These are phyloP conservation scores for Plebejus melissa DNA, from an alignment of 2,888 invertebrate species.

Conservation along the genomic window DNA sequence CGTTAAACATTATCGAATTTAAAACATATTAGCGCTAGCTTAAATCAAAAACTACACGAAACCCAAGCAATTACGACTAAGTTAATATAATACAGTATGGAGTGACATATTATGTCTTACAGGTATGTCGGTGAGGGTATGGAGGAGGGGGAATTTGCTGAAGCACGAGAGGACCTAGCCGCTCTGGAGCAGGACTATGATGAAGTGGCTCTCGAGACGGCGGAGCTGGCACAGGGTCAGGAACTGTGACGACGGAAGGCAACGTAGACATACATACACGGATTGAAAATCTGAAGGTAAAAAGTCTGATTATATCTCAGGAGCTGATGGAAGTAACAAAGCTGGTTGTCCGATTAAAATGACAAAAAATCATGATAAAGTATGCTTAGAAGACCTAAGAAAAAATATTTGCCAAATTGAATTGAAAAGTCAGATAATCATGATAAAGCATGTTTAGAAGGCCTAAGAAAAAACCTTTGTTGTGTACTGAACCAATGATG, in stretches of 20 bases:
- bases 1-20: no score
- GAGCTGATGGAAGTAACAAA: not conserved
- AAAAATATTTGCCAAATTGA: no score
- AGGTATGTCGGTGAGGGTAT: constrained; percentile 91
- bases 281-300: not conserved
- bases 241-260: constrained; percentile 51
- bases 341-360: not conserved
- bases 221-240: constrained; percentile 62
- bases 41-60: no score
- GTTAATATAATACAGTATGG: no score
- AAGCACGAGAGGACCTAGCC: constrained; percentile 88
- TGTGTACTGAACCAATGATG: no score
- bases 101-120: not conserved
- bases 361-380: no score
- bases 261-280: not conserved
- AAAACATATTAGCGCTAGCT: no score
- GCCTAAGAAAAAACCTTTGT: no score
- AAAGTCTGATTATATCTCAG: not conserved
- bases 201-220: constrained; percentile 84
- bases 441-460: no score
- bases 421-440: no score
- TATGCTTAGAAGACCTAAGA: no score
- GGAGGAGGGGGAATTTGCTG: constrained; percentile 91
- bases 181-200: constrained; percentile 86
- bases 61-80: no score